These are phyloP conservation scores for Thalpophila matura DNA, from an alignment of 2,888 invertebrate species.

Conservation along the genomic window DNA sequence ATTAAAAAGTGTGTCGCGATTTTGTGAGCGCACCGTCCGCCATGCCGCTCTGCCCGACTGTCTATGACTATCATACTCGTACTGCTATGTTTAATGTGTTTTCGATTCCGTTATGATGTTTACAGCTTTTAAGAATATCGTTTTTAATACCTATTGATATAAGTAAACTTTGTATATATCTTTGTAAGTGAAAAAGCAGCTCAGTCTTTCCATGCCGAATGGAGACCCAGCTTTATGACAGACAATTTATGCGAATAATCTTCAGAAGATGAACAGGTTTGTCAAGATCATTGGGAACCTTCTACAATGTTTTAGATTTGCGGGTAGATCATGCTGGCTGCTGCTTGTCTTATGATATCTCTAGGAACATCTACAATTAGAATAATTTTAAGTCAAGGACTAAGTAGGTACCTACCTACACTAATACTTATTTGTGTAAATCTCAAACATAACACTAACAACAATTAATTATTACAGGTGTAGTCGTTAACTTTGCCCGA, in stretches of 20 bases:
- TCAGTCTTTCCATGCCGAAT: background rate
- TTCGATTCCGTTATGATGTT: constrained; percentile 56
- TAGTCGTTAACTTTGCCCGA: constrained; percentile 25
- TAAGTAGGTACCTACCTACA: no score
- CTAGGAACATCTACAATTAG: no score
- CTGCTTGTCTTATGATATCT: no score
- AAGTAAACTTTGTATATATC: no score
- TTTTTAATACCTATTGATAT: constrained; percentile 3
- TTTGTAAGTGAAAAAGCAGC: background rate
- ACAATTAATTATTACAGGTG: constrained; percentile 29
- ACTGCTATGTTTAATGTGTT: constrained; percentile 60
- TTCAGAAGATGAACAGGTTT: background rate
- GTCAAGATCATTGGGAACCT: background rate
- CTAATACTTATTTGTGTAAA: background rate
- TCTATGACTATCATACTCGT: constrained; percentile 74
- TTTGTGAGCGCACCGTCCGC: constrained; percentile 79
- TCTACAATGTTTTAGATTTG: background rate
- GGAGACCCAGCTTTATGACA: background rate
- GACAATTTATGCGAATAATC: background rate
- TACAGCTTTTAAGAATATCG: constrained; percentile 27
- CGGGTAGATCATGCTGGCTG: no score
- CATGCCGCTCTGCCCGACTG: constrained; percentile 57
- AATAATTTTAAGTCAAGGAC: background rate
- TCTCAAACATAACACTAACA: background rate
- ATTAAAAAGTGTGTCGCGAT: constrained; percentile 90